Evolutionary conservation across 2,888 invertebrate genomes (phyloP), one percentile per base, ranked within the genome.

Genomic region (Plebejus melissa): DNA sequence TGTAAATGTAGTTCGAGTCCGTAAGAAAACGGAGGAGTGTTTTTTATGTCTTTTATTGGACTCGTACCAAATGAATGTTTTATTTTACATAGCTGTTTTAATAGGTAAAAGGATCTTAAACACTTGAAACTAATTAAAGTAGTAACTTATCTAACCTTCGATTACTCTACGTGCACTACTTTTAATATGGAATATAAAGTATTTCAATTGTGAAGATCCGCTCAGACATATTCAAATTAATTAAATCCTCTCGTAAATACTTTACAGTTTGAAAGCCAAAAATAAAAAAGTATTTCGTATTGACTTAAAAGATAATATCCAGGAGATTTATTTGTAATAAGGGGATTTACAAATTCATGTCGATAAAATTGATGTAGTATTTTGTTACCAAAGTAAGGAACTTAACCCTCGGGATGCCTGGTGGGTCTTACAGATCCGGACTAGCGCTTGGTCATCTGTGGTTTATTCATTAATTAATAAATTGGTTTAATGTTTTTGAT

Each of bases 341-440:
- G 54, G 72, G 54, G 72, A 54, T 72, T 54, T 72, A 72, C 72
- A 72, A 72, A 72, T 72, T 72, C 72, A 72, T 72, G 72, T 54
- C 32, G 54, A 72, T 54, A 72, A 72, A 72, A 72, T 72, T 72
- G 28, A 72, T 54, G 72, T 72, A 72, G 54, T 16, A 72, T 72
- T 72, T 72, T 72, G 72, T 72, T 72, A 54, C 50, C 32, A 54
- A 72, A 72, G 54, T 46, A 58, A 75, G 75, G n/a, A 57, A 75
- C 75, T 57, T 57, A 54, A 54, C 54, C 54, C 54, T 54, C 54
- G 16, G 54, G 13, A 54, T 0, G 54, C 16, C 54, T 54, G 54
- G 16, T 54, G 16, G 54, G 54, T 54, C 4, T 16, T 54, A 54
- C 13, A 54, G 54, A 16, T 3, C 11, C 38, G 38, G 6, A 5